Evolutionary conservation across 2,113 vertebrate species (phyloP).

Genomic region (Indicator maculatus): DNA sequence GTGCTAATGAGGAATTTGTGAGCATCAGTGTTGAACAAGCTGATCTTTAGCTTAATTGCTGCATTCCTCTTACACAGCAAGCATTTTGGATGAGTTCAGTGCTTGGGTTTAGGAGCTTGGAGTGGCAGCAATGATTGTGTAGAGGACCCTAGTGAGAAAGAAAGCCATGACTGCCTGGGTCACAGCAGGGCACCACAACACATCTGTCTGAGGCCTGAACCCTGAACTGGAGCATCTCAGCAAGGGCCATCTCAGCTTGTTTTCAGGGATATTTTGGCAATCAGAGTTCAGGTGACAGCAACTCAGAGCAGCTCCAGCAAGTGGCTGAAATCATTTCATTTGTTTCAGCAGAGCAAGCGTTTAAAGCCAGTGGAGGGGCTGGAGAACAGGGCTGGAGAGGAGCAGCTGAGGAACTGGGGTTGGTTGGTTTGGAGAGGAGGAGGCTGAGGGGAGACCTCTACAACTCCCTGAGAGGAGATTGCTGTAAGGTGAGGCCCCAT

Average conservation of each 20-base stretch:
- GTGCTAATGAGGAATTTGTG: conserved; percentile 65
- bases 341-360: neutral
- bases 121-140: neutral
- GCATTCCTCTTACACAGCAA: neutral
- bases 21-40: conserved; percentile 42
- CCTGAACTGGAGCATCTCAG: neutral
- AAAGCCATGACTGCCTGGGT: neutral
- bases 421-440: too few species aligned
- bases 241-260: neutral
- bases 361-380: too few species aligned
- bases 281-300: neutral
- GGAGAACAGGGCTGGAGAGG: too few species aligned
- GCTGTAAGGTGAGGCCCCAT: too few species aligned
- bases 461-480: too few species aligned
- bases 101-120: neutral
- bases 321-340: neutral
- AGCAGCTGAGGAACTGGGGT: too few species aligned
- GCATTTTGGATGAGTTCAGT: conserved; percentile 30
- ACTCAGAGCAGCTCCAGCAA: neutral
- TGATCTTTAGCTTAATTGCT: conserved; percentile 65
- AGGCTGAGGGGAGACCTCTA: too few species aligned
- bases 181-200: neutral
- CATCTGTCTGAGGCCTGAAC: neutral
- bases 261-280: neutral
- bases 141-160: neutral